Conservation (phyloP, 1,140 invertebrate genomes). For the Drosophila ercepeae region DNA sequence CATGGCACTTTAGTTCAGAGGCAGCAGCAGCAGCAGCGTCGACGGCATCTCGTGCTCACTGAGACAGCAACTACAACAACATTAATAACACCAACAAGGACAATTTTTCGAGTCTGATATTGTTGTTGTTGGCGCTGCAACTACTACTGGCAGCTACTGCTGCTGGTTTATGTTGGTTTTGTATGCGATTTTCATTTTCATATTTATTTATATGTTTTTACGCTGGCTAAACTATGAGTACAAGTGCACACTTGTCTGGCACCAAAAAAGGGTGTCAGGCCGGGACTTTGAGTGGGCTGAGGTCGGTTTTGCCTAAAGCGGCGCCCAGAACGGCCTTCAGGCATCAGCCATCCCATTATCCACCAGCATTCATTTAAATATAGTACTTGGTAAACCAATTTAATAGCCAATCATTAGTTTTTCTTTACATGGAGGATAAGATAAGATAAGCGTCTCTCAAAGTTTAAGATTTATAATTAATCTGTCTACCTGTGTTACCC, state of each 20-base stretch:
- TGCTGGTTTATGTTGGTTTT: constrained; percentile 24
- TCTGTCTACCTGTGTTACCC: background rate
- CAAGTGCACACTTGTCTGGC: constrained; percentile 76
- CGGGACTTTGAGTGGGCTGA: constrained; percentile 7
- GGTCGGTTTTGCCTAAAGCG: constrained; percentile 59
- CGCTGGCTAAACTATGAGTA: constrained; percentile 67
- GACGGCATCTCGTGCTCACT: constrained; percentile 43
- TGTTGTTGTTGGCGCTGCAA: constrained; percentile 15
- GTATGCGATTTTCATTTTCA: constrained; percentile 49
- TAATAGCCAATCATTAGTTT: constrained; percentile 65
- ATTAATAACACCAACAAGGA: constrained; percentile 32
- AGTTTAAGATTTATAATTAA: too few species aligned
- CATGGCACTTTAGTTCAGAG: constrained; percentile 57
- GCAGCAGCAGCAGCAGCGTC: constrained; percentile 8
- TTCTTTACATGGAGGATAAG: too few species aligned
- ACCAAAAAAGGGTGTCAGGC: constrained; percentile 19
- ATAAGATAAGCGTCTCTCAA: too few species aligned
- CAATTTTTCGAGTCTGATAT: constrained; percentile 45
- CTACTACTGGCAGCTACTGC: constrained; percentile 10
- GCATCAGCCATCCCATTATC: background rate
- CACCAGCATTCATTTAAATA: constrained; percentile 69
- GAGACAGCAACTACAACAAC: constrained; percentile 42
- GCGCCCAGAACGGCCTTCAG: constrained; percentile 38
- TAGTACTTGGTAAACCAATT: constrained; percentile 65
- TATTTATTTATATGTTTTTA: constrained; percentile 60